A percentile compares a stretch with the other conserved stretches of the same genome.
phyloP scores from a whole-genome alignment of 2,888 invertebrate genomes.

The Pyrrhosoma nymphula region DNA sequence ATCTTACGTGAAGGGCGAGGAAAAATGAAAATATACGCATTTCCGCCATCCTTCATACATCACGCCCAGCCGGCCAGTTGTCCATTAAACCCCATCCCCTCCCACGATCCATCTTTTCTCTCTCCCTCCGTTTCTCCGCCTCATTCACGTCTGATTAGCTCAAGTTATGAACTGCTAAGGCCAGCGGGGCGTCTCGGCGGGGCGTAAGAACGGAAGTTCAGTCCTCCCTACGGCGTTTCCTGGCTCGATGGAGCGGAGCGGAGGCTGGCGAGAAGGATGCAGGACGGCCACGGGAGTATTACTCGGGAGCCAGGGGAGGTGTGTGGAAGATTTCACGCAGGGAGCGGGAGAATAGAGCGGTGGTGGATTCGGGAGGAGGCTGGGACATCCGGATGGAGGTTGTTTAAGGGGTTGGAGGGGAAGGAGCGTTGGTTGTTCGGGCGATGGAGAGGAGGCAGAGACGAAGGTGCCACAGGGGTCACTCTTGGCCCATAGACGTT shows the following conservation, averaged over 20 bases:
- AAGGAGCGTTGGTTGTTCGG: neutral
- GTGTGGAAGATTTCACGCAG: no score
- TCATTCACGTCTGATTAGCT: neutral
- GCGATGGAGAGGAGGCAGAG: neutral
- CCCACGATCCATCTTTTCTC: neutral
- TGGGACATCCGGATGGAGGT: neutral
- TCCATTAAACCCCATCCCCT: neutral
- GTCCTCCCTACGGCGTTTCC: neutral
- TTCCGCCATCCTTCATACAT: conserved; percentile 6
- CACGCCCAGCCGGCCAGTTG: neutral
- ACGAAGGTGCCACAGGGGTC: neutral
- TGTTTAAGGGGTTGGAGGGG: neutral
- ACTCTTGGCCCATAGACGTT: no score
- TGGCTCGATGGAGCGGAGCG: neutral
- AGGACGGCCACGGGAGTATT: no score
- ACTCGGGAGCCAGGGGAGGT: no score
- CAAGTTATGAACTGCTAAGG: conserved; percentile 17
- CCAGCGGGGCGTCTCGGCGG: conserved; percentile 14
- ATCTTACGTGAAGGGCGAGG: neutral
- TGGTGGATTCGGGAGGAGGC: neutral
- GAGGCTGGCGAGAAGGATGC: neutral
- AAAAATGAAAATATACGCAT: neutral
- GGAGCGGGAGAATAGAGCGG: neutral
- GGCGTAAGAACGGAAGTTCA: conserved; percentile 10
- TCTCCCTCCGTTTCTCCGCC: neutral